Percentiles rank a stretch among this genome's conserved stretches.
Evolutionary conservation across 1,140 invertebrate genomes (phyloP).

Genomic region (Drosophila navojoa): DNA sequence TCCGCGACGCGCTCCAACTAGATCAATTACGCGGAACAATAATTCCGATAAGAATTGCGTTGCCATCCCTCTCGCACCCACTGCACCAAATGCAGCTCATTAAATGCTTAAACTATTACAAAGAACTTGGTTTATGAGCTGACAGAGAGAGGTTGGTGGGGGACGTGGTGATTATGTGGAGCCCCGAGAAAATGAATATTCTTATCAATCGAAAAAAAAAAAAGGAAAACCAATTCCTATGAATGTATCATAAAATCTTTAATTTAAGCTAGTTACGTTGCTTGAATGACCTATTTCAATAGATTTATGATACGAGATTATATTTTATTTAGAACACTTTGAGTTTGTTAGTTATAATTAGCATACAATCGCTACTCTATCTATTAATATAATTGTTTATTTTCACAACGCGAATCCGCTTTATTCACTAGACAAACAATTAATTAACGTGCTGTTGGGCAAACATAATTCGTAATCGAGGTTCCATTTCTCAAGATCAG

Average conservation of each 20-base stretch:
- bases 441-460: conserved; percentile 59
- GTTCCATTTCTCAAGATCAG: conserved; percentile 34
- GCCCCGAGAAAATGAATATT: conserved; percentile 12
- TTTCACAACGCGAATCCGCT: conserved; percentile 46
- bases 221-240: not conserved
- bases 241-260: conserved; percentile 1
- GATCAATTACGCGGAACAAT: conserved; percentile 71
- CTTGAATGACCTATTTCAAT: not conserved
- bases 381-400: conserved; percentile 11
- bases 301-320: not conserved
- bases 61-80: not conserved
- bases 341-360: conserved; percentile 6
- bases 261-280: not conserved
- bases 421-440: conserved; percentile 73
- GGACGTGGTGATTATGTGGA: conserved; percentile 13
- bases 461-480: conserved; percentile 46
- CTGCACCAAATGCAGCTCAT: conserved; percentile 20
- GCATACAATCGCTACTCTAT: not conserved
- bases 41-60: conserved; percentile 54
- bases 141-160: not conserved
- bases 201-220: conserved; percentile 11
- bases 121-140: conserved; percentile 10
- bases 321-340: not conserved
- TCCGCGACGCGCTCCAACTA: conserved; percentile 42
- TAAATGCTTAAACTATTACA: conserved; percentile 30